A percentile compares a stretch with the other conserved stretches of the same genome.
Conservation (phyloP, 1,140 invertebrate genomes). For the Ips typographus region DNA sequence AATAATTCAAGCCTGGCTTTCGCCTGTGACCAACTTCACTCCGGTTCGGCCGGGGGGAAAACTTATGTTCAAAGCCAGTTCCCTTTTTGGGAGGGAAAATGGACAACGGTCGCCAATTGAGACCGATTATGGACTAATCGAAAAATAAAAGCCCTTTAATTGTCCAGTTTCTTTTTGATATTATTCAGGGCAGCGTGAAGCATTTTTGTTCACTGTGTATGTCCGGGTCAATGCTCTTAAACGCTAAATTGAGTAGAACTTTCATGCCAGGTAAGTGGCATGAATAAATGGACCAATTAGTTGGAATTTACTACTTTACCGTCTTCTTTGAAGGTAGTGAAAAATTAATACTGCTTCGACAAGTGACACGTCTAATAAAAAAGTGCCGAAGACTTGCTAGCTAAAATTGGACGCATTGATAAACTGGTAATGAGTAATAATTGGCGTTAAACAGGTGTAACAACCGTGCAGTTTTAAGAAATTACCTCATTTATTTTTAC, state of each 20-base stretch:
- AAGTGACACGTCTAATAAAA: not conserved
- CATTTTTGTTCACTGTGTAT: not conserved
- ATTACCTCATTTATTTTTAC: conserved; percentile 18
- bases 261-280: conserved; percentile 10
- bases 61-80: conserved; percentile 39
- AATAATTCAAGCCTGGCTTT: conserved; percentile 39
- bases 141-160: conserved; percentile 36
- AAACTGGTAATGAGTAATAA: conserved; percentile 3
- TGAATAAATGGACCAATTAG: conserved; percentile 14
- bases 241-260: conserved; percentile 6
- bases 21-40: conserved; percentile 38
- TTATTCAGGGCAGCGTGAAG: not conserved
- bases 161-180: conserved; percentile 8
- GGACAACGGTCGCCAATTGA: conserved; percentile 43
- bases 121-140: conserved; percentile 44
- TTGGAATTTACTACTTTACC: conserved; percentile 12
- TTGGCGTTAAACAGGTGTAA: conserved; percentile 11
- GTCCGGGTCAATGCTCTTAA: not conserved
- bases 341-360: conserved; percentile 7
- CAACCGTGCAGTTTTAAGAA: not conserved
- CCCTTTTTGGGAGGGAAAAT: conserved; percentile 31
- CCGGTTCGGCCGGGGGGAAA: conserved; percentile 29
- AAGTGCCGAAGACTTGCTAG: not conserved
- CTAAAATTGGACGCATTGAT: not conserved
- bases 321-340: conserved; percentile 15